phyloP scores from a whole-genome alignment of 2,113 vertebrate genomes.

The Tachysurus fulvidraco region DNA sequence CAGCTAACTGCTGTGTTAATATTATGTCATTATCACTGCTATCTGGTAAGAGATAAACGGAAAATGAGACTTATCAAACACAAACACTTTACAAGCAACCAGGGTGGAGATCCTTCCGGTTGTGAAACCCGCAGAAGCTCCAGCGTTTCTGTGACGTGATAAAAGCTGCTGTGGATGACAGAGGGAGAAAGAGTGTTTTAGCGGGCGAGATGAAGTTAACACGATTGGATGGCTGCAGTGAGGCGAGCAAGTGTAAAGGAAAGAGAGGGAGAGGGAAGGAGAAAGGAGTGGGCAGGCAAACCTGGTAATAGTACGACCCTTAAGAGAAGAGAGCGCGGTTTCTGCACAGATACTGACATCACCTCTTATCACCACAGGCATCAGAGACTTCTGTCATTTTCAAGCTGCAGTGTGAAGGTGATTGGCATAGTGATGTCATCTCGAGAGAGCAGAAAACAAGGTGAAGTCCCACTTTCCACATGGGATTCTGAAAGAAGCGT shows the following conservation, averaged over 20 bases:
- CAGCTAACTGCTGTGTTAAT: conserved; percentile 14
- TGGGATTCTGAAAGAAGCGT: conserved; percentile 27
- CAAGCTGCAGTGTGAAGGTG: conserved; percentile 21
- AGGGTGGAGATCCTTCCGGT: conserved; percentile 29
- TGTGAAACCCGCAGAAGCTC: conserved; percentile 25
- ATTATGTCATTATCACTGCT: conserved; percentile 32
- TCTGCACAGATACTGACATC: conserved; percentile 20
- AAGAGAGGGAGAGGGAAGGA: conserved; percentile 11
- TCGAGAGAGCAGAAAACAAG: conserved; percentile 31
- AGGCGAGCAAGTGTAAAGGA: conserved; percentile 43
- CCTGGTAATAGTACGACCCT: neutral
- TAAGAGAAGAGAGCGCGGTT: neutral
- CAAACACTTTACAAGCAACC: conserved; percentile 23
- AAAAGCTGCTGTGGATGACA: conserved; percentile 50
- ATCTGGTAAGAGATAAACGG: conserved; percentile 24
- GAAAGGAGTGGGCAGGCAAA: neutral
- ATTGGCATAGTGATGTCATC: conserved; percentile 28
- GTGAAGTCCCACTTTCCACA: conserved; percentile 4
- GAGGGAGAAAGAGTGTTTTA: conserved; percentile 38
- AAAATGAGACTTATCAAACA: conserved; percentile 36
- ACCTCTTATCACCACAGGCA: conserved; percentile 1
- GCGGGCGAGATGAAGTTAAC: conserved; percentile 31
- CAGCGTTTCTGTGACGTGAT: conserved; percentile 50
- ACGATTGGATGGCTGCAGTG: conserved; percentile 51
- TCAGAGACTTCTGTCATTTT: conserved; percentile 19